phyloP scores from a whole-genome alignment of 2,113 vertebrate species.

The Dolichotis patagonum region DNA sequence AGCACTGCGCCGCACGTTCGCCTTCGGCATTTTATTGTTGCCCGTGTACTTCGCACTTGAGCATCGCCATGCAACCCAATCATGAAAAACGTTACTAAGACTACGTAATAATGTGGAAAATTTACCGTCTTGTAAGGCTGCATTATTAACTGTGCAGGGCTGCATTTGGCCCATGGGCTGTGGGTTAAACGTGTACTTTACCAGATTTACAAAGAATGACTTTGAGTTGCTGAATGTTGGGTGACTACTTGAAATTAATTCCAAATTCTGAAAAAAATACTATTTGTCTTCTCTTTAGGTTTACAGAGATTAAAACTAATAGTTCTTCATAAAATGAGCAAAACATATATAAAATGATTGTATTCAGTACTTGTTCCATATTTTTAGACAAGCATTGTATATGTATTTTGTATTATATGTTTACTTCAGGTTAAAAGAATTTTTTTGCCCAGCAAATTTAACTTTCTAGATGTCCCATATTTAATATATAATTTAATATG shows the following conservation, averaged over 20 bases:
- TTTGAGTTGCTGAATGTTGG: not conserved
- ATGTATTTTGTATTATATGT: not conserved
- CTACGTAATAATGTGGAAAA: not conserved
- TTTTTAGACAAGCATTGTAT: not conserved
- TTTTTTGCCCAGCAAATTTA: not conserved
- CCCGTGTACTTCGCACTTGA: not conserved
- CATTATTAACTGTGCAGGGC: too few relatives aligned
- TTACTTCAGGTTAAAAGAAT: not conserved
- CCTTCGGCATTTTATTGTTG: not conserved
- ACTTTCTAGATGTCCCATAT: not conserved
- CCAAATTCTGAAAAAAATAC: not conserved
- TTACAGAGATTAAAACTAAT: not conserved
- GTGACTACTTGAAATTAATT: constrained; percentile 24
- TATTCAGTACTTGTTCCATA: not conserved
- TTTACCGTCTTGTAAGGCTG: not conserved
- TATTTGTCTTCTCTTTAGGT: not conserved
- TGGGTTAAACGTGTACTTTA: not conserved
- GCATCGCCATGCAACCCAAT: not conserved
- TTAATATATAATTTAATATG: not conserved
- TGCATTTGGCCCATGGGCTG: too few relatives aligned
- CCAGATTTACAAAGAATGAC: not conserved
- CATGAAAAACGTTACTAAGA: not conserved
- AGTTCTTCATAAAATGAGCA: not conserved
- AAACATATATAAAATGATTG: not conserved
- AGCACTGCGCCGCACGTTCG: not conserved